Evolutionary conservation across 2,113 vertebrate species (phyloP).

Genomic region (Spea bombifrons): DNA sequence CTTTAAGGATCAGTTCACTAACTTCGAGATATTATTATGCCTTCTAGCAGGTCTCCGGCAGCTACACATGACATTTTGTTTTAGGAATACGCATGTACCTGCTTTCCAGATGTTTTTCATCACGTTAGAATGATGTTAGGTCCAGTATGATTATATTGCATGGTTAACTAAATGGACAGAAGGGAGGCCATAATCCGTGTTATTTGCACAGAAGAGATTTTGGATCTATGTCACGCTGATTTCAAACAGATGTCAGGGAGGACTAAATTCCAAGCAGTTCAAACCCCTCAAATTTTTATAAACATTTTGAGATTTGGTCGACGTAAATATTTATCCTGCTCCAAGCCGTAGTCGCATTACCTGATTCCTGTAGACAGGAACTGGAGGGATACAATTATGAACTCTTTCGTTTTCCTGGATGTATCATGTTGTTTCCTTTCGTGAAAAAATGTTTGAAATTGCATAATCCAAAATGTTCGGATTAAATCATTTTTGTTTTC

Average conservation of each 20-base stretch:
- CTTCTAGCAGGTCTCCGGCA: constrained; percentile 10
- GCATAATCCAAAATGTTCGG: too few species aligned
- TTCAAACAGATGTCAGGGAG: constrained; percentile 33
- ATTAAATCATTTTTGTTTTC: too few species aligned
- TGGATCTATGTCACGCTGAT: constrained; percentile 24
- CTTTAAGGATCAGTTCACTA: constrained; percentile 15
- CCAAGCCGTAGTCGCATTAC: neutral
- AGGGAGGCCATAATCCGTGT: constrained; percentile 33
- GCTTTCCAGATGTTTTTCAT: constrained; percentile 27
- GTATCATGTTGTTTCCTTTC: too few species aligned
- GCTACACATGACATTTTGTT: neutral
- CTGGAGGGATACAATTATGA: neutral
- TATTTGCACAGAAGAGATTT: constrained; percentile 22
- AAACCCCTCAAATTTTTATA: neutral
- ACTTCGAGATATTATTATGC: constrained; percentile 24
- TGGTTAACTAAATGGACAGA: constrained; percentile 12
- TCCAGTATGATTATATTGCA: constrained; percentile 26
- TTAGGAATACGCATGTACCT: constrained; percentile 11
- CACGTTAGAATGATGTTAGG: constrained; percentile 36
- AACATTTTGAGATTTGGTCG: neutral
- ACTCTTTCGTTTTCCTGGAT: too few species aligned
- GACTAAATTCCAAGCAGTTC: neutral
- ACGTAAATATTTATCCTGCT: constrained; percentile 30
- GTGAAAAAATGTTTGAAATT: too few species aligned
- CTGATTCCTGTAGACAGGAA: constrained; percentile 18